Conservation (phyloP, 2,113 vertebrate genomes). For the Chaetodon trifascialis region DNA sequence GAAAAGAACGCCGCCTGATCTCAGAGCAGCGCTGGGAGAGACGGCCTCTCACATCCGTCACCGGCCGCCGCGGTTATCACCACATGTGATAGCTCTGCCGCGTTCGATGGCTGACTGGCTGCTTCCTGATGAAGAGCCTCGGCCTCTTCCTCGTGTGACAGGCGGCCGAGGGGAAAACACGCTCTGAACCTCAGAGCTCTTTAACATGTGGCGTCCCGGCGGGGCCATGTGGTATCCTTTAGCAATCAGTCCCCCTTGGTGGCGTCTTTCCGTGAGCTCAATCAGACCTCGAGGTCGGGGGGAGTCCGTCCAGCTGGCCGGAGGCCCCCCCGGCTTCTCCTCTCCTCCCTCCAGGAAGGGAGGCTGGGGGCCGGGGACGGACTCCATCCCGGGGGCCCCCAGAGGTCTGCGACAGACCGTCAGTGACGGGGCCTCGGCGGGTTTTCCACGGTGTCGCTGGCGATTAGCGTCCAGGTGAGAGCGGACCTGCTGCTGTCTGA, state of each 20-base stretch:
- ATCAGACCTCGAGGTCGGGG: slow-evolving; percentile 62
- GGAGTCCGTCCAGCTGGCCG: slow-evolving; percentile 1
- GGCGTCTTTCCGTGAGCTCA: slow-evolving; percentile 35
- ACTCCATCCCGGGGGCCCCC: slow-evolving; percentile 22
- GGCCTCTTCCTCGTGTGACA: neutral
- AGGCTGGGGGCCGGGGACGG: neutral
- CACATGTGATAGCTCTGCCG: neutral
- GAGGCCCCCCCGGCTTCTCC: neutral
- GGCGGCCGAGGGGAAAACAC: slow-evolving; percentile 52
- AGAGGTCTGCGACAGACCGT: slow-evolving; percentile 4
- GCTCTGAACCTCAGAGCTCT: slow-evolving; percentile 50
- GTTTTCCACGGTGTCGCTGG: slow-evolving; percentile 23
- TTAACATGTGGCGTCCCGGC: slow-evolving; percentile 76
- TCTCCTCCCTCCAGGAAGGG: slow-evolving; percentile 10
- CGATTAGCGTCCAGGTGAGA: slow-evolving; percentile 43
- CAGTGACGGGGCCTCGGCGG: slow-evolving; percentile 10
- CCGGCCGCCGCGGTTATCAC: neutral
- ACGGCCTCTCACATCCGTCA: too few relatives aligned
- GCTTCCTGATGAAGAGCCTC: neutral
- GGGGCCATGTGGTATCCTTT: slow-evolving; percentile 82
- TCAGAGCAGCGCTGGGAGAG: neutral
- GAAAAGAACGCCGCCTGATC: slow-evolving; percentile 5
- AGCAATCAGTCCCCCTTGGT: slow-evolving; percentile 61
- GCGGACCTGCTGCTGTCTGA: neutral
- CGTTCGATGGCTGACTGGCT: neutral